Conservation (phyloP, 2,113 vertebrate species). For the Notechis scutatus region DNA sequence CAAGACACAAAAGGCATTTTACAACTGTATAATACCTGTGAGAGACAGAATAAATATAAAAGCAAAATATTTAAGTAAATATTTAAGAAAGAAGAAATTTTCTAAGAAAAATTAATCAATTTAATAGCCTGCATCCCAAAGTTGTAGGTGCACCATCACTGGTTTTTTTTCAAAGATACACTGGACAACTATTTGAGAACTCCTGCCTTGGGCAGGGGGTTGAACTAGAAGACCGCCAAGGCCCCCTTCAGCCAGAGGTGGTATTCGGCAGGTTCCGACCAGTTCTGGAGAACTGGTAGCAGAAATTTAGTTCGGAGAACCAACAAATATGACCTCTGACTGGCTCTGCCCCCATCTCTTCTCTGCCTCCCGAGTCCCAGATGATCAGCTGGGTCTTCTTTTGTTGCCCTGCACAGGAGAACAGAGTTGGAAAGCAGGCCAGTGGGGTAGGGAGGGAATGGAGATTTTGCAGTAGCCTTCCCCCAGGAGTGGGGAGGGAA, state of each 20-base stretch:
- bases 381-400: no score
- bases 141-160: background rate
- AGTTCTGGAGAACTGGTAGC: no score
- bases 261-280: no score
- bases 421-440: no score
- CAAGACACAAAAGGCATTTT: background rate
- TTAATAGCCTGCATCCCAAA: background rate
- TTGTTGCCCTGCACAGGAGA: no score
- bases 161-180: background rate
- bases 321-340: no score
- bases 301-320: no score
- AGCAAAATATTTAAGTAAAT: background rate
- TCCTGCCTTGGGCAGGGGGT: background rate
- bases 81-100: background rate
- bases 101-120: background rate
- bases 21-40: background rate
- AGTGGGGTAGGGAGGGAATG: no score
- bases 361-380: no score
- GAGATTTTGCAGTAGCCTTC: no score
- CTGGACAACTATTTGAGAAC: background rate
- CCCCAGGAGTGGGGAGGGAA: no score
- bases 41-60: background rate
- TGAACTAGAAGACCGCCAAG: background rate
- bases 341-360: no score
- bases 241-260: background rate